Base-by-base conservation (phyloP, 2,888 invertebrate species). In the Tenthredo distinguenda region DNA sequence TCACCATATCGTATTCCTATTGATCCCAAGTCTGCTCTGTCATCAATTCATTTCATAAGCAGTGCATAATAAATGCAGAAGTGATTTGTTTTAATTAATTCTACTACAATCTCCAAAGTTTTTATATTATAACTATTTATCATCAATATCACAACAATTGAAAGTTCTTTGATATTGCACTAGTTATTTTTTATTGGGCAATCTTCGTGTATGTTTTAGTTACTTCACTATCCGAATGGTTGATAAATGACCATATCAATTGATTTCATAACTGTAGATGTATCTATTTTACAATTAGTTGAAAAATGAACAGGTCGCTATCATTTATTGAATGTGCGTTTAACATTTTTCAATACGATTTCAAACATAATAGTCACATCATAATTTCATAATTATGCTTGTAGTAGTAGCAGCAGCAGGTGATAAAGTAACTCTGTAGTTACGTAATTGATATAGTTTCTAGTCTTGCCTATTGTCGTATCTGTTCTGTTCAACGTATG, bases 341-440 rank as follows among this genome's bases (percentile, higher is more conserved):
- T n/a, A n/a, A 18, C 3, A 21, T 40, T 72, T 40, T 72, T 18
- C 10, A 5, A 37, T 40, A 72, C 10, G n/a, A 10, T 40, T 34
- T 18, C 71, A n/a, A 34, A 40, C 71, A 72, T 40, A 72, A 40
- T 72, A 5, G 7, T 40, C 9, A 72, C 0, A 5, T 37, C 18
- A 40, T 72, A 37, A 72, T 37, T 31, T 72, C 71, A 72, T n/a
- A 72, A 40, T 72, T n/a, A 72, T 72, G 40, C 71, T 72, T 72
- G 34, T 40, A 62, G 62, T 62, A 62, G 62, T 12, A 26, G 26
- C 62, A 62, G 9, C 62, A 21, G 62, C 21, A 10, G 62, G 10
- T 12, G 26, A 62, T 62, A 62, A 10, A 62, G 3, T 21, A 4
- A 62, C 10, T 62, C 10, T 26, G 26, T 62, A 2, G 26, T 21